Conservation (phyloP, 2,797 vertebrate species). For the Hippopotamyrus pictus region DNA sequence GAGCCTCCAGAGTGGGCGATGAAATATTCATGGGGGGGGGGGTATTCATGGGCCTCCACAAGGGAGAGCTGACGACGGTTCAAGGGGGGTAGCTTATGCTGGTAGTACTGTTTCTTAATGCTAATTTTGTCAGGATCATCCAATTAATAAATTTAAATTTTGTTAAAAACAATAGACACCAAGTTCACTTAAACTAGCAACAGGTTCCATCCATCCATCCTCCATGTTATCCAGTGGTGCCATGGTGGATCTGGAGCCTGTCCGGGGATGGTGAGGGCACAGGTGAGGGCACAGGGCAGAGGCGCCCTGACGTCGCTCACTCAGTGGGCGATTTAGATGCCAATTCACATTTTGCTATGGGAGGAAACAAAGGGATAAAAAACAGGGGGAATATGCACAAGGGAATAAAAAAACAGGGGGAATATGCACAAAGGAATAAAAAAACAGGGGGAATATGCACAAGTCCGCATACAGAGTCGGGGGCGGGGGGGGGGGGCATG, state of each 20-base stretch:
- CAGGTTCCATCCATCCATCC: not conserved
- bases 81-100: not conserved
- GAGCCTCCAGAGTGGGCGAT: not conserved
- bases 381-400: not conserved
- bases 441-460: not conserved
- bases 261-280: not conserved
- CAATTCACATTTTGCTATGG: not conserved
- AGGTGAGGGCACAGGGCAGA: not conserved
- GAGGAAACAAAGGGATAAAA: not conserved
- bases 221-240: not conserved
- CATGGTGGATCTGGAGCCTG: not conserved
- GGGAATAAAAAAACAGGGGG: not conserved
- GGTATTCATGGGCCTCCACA: not conserved
- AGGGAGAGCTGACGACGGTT: not conserved
- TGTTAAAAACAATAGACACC: not conserved
- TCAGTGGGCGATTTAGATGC: not conserved
- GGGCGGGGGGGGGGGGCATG: not conserved
- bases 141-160: too few species aligned
- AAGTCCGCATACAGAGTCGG: not conserved
- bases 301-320: not conserved
- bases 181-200: not conserved
- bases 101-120: not conserved
- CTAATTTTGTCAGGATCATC: not conserved
- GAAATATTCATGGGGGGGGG: not conserved
- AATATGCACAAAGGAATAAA: not conserved